Percentiles rank a stretch among this genome's conserved stretches.
These are phyloP conservation scores for Pocillopora grandis DNA, from an alignment of 92 coral and sea anemone species.

Conservation along the genomic window DNA sequence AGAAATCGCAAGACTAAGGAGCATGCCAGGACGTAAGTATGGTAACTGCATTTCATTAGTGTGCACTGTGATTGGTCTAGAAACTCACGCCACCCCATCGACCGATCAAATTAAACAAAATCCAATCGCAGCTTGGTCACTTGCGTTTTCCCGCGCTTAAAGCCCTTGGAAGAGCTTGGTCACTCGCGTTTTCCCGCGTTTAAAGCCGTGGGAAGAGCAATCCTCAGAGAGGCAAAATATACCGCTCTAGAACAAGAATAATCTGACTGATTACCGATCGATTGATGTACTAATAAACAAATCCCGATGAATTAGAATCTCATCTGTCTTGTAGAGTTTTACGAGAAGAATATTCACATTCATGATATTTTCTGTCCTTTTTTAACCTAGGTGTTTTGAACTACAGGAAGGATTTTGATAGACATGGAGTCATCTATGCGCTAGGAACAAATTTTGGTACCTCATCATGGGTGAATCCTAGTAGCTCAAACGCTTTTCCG, in stretches of 20 bases:
- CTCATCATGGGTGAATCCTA: constrained; percentile 66
- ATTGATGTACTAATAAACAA: no score
- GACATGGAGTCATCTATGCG: constrained; percentile 75
- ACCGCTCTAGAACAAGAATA: no score
- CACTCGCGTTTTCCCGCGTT: no score
- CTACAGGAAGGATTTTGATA: constrained; percentile 79
- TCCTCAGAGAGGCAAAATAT: no score
- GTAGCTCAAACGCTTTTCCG: constrained; percentile 36
- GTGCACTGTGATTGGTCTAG: no score
- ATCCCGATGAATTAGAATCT: no score
- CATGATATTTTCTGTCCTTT: not conserved
- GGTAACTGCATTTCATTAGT: not conserved
- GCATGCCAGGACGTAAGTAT: constrained; percentile 76
- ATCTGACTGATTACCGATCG: no score
- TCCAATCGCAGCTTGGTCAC: no score
- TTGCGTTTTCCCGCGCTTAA: no score
- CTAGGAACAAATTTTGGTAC: constrained; percentile 73
- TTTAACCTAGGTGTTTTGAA: constrained; percentile 66
- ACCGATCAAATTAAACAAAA: not conserved
- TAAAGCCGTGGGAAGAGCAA: no score
- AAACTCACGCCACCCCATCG: not conserved
- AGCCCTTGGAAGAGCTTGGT: no score
- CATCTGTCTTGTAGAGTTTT: no score
- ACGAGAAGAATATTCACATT: not conserved
- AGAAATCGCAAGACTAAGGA: constrained; percentile 63